phyloP scores from a whole-genome alignment of 2,797 vertebrate species.

The Loris lydekkerianus region DNA sequence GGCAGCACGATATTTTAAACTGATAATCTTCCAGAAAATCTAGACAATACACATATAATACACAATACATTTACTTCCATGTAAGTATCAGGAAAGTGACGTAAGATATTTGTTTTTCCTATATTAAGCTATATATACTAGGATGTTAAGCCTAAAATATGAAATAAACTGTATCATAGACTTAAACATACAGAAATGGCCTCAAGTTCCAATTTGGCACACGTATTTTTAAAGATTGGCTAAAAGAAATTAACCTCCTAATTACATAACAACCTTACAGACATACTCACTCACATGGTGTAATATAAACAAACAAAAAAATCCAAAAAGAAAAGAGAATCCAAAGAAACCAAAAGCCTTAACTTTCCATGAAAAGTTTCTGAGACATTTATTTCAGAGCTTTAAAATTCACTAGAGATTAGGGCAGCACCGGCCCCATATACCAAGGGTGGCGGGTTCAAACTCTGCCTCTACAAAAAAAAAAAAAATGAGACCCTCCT shows the following conservation, averaged over 20 bases:
- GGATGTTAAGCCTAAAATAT: conserved; percentile 12
- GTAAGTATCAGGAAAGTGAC: conserved; percentile 9
- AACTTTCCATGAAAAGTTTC: conserved; percentile 27
- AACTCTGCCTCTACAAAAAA: no score
- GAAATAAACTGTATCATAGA: conserved; percentile 10
- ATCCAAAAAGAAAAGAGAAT: background rate
- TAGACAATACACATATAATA: background rate
- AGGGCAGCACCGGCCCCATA: no score
- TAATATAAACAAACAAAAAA: background rate
- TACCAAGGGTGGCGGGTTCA: no score
- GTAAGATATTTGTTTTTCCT: background rate
- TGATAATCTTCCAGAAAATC: conserved; percentile 28
- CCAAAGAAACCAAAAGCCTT: background rate
- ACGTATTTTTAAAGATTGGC: conserved; percentile 13
- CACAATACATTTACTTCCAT: background rate
- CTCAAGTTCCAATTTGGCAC: conserved; percentile 28
- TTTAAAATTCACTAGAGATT: background rate
- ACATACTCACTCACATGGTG: background rate
- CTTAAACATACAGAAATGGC: background rate
- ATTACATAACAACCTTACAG: background rate
- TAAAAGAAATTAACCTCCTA: conserved; percentile 41
- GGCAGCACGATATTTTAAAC: background rate
- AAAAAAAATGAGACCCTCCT: no score
- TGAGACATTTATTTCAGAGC: conserved; percentile 12
- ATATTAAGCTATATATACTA: background rate